Conservation (phyloP, 2,888 invertebrate species). For the Pollenia angustigena region DNA sequence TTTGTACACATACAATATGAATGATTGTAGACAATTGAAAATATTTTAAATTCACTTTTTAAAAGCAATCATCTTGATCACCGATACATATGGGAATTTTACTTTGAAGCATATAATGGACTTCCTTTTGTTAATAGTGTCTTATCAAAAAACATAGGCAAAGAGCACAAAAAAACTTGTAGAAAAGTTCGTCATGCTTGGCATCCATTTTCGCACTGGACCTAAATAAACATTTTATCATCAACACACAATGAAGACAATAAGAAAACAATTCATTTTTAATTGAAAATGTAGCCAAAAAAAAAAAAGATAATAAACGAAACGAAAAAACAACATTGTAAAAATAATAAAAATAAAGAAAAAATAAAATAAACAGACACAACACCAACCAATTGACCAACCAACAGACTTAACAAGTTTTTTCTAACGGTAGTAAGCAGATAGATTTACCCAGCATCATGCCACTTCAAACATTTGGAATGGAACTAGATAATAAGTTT, state of each 20-base stretch:
- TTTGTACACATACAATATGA: background rate
- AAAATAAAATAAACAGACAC: constrained; percentile 11
- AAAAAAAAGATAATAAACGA: constrained; percentile 39
- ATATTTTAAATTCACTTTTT: constrained; percentile 54
- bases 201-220: constrained; percentile 73
- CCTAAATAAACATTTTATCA: constrained; percentile 74
- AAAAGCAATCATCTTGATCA: constrained; percentile 70
- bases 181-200: constrained; percentile 70
- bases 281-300: constrained; percentile 81
- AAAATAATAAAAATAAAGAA: constrained; percentile 63
- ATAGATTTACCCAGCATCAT: constrained; percentile 21
- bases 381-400: constrained; percentile 61
- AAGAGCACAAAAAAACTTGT: constrained; percentile 39
- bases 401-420: constrained; percentile 46
- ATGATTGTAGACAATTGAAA: background rate
- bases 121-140: constrained; percentile 66
- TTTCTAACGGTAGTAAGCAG: background rate
- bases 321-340: constrained; percentile 62
- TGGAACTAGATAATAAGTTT: constrained; percentile 48
- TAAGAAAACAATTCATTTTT: constrained; percentile 84
- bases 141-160: constrained; percentile 33
- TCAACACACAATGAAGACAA: constrained; percentile 70
- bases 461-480: background rate
- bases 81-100: constrained; percentile 64
- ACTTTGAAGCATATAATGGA: constrained; percentile 63